Evolutionary conservation across 2,113 vertebrate species (phyloP), one percentile per base, ranked within the genome.

Genomic region (Rhinolophus ferrumequinum): DNA sequence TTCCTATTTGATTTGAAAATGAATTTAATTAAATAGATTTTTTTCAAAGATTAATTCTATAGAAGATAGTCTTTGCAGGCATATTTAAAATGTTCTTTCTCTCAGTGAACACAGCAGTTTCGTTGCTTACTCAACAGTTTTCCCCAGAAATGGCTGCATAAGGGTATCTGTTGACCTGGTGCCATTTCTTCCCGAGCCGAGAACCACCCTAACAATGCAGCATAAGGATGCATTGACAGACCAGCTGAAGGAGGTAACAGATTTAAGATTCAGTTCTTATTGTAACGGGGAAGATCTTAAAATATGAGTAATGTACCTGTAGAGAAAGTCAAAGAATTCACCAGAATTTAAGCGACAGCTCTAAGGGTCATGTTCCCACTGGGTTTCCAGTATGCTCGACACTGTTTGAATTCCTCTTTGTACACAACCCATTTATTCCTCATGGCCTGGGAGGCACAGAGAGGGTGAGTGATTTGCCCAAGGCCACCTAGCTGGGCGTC

Each of bases 311-410:
- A 58, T 10, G 1, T 28, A 14, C 15, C 77, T 76, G 1, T 3
- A 26, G 44, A 77, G 38, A 67, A 64, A 73, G 19, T 77, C 47
- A 50, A 50, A 19, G 70, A 58, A 44, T 62, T 22, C 33, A 2
- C 28, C 56, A 33, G 52, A 28, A 64, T 28, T 44, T 30, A 21
- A 70, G 22, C 18, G 38, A 44, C 28, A 64, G 47, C 7, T n/a
- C 13, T 8, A 0, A 8, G 12, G 5, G 6, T 1, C 22, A 10
- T 24, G 18, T 2, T 10, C 52, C 12, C 16, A 2, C 41, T 5
- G 30, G n/a, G 18, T 9, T 52, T 21, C 22, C 10, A 26, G 56
- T 24, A 21, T 33, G 33, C 47, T 16, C 7, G 18, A 3, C 11
- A 3, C 33, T 21, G 12, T 21, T 67, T 30, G 44, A 64, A n/a